Evolutionary conservation across 1,140 invertebrate genomes (phyloP).

Genomic region (Glossosoma conforme): DNA sequence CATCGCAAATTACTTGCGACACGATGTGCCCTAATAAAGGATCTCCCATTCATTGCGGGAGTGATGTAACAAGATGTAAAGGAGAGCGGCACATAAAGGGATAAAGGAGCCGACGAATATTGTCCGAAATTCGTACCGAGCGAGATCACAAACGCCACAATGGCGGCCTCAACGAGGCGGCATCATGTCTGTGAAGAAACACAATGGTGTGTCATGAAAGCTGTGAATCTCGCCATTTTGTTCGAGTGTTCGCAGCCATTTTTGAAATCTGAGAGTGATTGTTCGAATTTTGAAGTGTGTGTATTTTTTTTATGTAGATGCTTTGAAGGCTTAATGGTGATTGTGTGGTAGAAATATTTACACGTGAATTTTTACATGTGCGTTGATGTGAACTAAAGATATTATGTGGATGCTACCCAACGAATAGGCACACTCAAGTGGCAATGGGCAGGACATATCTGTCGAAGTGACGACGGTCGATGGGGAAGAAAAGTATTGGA

Average conservation of each 20-base stretch:
- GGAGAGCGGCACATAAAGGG: neutral
- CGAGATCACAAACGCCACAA: constrained; percentile 4
- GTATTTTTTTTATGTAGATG: no score
- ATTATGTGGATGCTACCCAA: no score
- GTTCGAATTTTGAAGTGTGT: no score
- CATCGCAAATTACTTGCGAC: constrained; percentile 8
- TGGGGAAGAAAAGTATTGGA: no score
- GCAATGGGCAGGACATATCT: no score
- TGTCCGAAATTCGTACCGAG: constrained; percentile 6
- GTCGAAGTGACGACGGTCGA: no score
- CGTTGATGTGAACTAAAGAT: no score
- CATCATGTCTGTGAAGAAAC: constrained; percentile 10
- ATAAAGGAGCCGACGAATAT: constrained; percentile 13
- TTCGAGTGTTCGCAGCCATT: neutral
- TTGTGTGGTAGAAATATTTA: no score
- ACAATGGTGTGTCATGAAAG: neutral
- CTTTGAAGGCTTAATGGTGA: no score
- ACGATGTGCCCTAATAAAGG: constrained; percentile 6
- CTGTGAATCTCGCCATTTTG: neutral
- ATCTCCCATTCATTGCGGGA: neutral
- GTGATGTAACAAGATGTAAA: constrained; percentile 8
- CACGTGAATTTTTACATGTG: no score
- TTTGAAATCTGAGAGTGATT: no score
- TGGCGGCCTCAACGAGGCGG: constrained; percentile 7
- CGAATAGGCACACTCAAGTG: no score